Conservation (phyloP, 1,140 invertebrate genomes). For the Heliothis virescens region DNA sequence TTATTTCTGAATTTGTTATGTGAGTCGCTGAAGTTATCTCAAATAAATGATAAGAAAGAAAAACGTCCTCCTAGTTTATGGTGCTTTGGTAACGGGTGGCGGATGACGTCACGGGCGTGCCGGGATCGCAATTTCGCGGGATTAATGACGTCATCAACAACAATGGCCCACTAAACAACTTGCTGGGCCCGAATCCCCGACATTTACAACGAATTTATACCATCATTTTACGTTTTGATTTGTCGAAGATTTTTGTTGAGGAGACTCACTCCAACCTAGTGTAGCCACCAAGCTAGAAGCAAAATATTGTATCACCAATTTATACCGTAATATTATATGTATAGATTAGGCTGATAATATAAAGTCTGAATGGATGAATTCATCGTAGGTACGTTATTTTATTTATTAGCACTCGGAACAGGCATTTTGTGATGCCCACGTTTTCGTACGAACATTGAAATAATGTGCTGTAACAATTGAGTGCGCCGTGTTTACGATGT, state of each 20-base stretch:
- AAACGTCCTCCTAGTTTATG: slow-evolving; percentile 23
- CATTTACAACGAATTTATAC: not conserved
- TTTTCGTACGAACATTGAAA: too few species aligned
- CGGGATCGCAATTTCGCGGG: slow-evolving; percentile 39
- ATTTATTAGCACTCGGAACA: not conserved
- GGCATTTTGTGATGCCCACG: too few species aligned
- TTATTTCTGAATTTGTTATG: not conserved
- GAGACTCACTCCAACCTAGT: not conserved
- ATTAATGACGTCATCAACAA: slow-evolving; percentile 54
- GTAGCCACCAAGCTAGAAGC: too few species aligned
- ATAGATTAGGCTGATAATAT: too few species aligned
- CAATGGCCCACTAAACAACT: slow-evolving; percentile 47
- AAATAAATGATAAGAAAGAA: slow-evolving; percentile 6
- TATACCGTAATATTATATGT: too few species aligned
- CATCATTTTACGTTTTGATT: slow-evolving; percentile 35
- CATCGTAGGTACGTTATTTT: not conserved
- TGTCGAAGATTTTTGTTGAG: slow-evolving; percentile 1
- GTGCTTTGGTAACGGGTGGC: slow-evolving; percentile 24
- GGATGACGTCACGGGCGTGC: slow-evolving; percentile 38
- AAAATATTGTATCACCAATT: too few species aligned
- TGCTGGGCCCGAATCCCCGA: slow-evolving; percentile 2
- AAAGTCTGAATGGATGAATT: too few species aligned
- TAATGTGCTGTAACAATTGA: too few species aligned
- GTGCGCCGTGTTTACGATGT: too few species aligned
- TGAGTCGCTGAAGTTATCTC: too few species aligned